phyloP scores from a whole-genome alignment of 2,797 vertebrate genomes.

The Ptychobarbus kaznakovi region DNA sequence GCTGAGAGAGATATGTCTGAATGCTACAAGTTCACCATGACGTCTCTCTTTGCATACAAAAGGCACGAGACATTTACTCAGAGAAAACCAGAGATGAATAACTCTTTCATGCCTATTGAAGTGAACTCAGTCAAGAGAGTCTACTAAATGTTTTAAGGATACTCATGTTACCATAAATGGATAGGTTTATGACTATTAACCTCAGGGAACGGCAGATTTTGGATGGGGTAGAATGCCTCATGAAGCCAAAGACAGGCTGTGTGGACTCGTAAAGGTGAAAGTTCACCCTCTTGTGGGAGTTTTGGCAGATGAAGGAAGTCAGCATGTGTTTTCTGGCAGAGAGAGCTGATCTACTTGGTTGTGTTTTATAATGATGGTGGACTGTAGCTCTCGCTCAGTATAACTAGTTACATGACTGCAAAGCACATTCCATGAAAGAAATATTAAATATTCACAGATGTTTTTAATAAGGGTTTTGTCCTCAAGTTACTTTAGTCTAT shows the following conservation, averaged over 20 bases:
- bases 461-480: slow-evolving; percentile 50
- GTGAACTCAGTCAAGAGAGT: slow-evolving; percentile 23
- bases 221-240: slow-evolving; percentile 32
- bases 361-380: slow-evolving; percentile 61
- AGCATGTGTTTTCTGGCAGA: slow-evolving; percentile 60
- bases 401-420: slow-evolving; percentile 46
- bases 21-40: neutral
- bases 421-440: slow-evolving; percentile 50
- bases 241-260: slow-evolving; percentile 34
- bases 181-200: slow-evolving; percentile 31
- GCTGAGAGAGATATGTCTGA: slow-evolving; percentile 1
- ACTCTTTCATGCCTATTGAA: slow-evolving; percentile 10
- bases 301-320: slow-evolving; percentile 49
- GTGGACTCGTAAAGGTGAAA: slow-evolving; percentile 54
- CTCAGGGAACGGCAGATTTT: slow-evolving; percentile 32
- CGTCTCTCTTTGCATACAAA: neutral
- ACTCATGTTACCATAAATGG: slow-evolving; percentile 24
- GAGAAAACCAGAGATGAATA: slow-evolving; percentile 6
- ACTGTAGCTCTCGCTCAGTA: slow-evolving; percentile 56
- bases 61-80: neutral
- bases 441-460: slow-evolving; percentile 64
- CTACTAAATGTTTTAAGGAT: slow-evolving; percentile 7
- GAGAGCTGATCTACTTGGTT: slow-evolving; percentile 57
- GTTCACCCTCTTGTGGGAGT: slow-evolving; percentile 51
- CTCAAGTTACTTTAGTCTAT: slow-evolving; percentile 52